Conservation (phyloP, 1,140 invertebrate species). For the Lucilia sericata region DNA sequence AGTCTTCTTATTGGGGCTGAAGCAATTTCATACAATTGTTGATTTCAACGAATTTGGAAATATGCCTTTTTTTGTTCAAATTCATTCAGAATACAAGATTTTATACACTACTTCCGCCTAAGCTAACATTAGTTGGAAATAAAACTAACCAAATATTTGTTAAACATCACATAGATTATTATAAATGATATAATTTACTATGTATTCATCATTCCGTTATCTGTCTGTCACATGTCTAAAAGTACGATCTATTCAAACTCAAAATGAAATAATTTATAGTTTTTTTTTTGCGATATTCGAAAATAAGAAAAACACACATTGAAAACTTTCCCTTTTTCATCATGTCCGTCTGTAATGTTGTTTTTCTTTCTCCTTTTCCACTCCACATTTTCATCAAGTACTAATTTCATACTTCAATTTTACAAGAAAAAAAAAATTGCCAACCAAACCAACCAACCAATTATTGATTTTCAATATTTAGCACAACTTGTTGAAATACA, state of each 20-base stretch:
- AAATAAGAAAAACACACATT: background rate
- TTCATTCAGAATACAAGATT: too few species aligned
- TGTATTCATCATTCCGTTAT: background rate
- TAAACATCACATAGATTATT: too few species aligned
- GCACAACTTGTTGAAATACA: slow-evolving; percentile 66
- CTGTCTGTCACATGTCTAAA: too few species aligned
- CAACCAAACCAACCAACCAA: background rate
- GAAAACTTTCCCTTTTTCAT: background rate
- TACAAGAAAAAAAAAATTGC: background rate
- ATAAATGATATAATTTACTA: background rate
- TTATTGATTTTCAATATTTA: slow-evolving; percentile 48
- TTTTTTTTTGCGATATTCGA: background rate
- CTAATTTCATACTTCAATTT: slow-evolving; percentile 3
- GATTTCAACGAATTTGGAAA: too few species aligned
- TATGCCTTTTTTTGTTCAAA: too few species aligned
- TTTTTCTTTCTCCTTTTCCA: background rate
- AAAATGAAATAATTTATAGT: too few species aligned
- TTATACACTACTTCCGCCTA: too few species aligned
- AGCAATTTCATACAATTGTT: too few species aligned
- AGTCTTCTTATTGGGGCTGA: too few species aligned
- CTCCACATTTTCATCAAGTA: background rate
- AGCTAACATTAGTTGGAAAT: too few species aligned
- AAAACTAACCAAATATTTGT: too few species aligned
- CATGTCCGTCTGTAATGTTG: background rate
- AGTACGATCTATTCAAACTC: too few species aligned